Evolutionary conservation across 2,113 vertebrate species (phyloP), one percentile per base, ranked within the genome.

Genomic region (Shinisaurus crocodilurus): DNA sequence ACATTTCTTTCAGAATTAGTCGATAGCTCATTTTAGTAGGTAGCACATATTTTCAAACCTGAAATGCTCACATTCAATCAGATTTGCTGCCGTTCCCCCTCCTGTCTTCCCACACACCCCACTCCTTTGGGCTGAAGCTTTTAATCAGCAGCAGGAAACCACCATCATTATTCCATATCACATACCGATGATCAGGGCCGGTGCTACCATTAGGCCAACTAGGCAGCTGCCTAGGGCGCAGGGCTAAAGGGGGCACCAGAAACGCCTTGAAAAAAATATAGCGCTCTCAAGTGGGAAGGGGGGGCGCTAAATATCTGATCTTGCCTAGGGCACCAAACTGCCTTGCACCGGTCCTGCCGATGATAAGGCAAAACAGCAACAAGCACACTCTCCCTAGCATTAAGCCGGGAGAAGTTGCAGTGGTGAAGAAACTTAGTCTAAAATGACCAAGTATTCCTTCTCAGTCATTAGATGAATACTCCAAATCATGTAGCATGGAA

Each of bases 1-100:
- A 97, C 97, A 98, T 97, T 98, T 97, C 97, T 97, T 97, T 96
- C 95, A 97, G 97, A 98, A 97, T 98, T 98, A 98, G 97, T 97
- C 97, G 81, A 98, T 98, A 98, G 97, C 96, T 98, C 97, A 98
- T 98, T 97, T 97, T 97, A 96, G 97, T 97, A 96, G 97, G 97
- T 95, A 96, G 96, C 96, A 95, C 97, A 97, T 97, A 97, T 98
- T 98, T 98, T 93, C 95, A 95, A 96, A 96, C 95, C 95, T 96
- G 97, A 98, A 97, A 97, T 97, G 96, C 94, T 96, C 93, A 93
- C 85, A 91, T 96, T 97, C 96, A 96, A 97, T 97, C 97, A 97
- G 96, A 97, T 96, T 96, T 97, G 94, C 96, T 96, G 95, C 95
- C 88, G 34, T 60, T 95, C 91, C 93, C 96, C 92, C 92, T 93